A percentile compares a stretch with the other conserved stretches of the same genome.
These are phyloP conservation scores for Phoebastria nigripes DNA, from an alignment of 2,797 vertebrate genomes.

Conservation along the genomic window DNA sequence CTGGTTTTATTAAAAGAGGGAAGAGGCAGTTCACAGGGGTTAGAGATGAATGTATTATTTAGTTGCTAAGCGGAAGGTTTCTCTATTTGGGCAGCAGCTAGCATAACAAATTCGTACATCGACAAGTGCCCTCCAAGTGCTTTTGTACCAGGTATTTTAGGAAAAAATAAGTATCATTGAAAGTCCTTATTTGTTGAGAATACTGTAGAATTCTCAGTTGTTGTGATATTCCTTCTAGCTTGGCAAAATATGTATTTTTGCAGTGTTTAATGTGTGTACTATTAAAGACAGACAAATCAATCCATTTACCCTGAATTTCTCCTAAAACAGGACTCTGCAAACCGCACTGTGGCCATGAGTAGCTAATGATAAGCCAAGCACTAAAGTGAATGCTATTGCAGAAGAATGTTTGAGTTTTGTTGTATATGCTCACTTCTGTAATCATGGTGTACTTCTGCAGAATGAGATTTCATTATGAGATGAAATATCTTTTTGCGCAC, in stretches of 20 bases:
- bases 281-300: neutral
- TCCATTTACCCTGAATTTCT: neutral
- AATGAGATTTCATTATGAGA: neutral
- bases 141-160: neutral
- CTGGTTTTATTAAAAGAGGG: neutral
- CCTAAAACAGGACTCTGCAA: neutral
- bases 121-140: neutral
- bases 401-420: neutral
- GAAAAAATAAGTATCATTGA: neutral
- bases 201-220: neutral
- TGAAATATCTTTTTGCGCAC: neutral
- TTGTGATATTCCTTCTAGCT: neutral
- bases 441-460: neutral
- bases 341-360: neutral
- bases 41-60: neutral
- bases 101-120: neutral
- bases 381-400: neutral
- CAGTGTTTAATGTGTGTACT: neutral
- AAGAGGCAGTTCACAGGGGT: neutral
- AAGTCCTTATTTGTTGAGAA: neutral
- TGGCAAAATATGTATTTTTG: neutral
- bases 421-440: neutral
- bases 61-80: neutral
- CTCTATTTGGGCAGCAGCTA: neutral
- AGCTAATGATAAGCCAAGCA: neutral